phyloP scores from a whole-genome alignment of 2,888 invertebrate species.

The Aproaerema taeniolella region DNA sequence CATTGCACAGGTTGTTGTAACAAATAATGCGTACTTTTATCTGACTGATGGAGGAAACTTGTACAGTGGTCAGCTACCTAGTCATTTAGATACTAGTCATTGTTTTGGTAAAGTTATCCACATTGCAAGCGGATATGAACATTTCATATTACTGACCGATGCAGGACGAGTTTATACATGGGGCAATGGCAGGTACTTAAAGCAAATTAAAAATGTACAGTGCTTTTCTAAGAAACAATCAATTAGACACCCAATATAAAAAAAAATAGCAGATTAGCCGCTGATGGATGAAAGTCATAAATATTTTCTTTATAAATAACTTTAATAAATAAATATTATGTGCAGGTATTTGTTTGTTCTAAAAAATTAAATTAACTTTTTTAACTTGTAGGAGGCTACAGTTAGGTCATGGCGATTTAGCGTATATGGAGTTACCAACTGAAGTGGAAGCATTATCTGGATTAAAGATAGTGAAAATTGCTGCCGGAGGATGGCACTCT shows the following conservation, averaged over 20 bases:
- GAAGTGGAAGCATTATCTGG: conserved; percentile 86
- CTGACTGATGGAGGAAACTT: conserved; percentile 53
- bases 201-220: no score
- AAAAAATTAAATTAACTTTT: conserved; percentile 13
- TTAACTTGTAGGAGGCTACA: conserved; percentile 85
- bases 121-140: conserved; percentile 88
- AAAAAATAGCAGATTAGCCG: no score
- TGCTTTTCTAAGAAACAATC: no score
- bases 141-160: conserved; percentile 83
- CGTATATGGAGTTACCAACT: conserved; percentile 78
- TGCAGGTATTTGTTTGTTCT: no score
- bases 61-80: conserved; percentile 78
- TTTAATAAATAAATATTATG: no score
- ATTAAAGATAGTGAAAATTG: conserved; percentile 82
- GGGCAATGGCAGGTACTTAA: conserved; percentile 91
- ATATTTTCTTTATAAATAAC: no score
- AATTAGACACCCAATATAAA: no score
- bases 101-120: conserved; percentile 75
- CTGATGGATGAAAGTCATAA: no score
- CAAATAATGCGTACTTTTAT: conserved; percentile 40
- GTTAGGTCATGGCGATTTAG: conserved; percentile 87
- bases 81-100: conserved; percentile 75
- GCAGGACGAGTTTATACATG: conserved; percentile 87
- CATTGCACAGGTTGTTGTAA: conserved; percentile 36
- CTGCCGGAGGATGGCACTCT: conserved; percentile 93